Conservation (phyloP, 2,888 invertebrate genomes). For the Brenthis daphne region DNA sequence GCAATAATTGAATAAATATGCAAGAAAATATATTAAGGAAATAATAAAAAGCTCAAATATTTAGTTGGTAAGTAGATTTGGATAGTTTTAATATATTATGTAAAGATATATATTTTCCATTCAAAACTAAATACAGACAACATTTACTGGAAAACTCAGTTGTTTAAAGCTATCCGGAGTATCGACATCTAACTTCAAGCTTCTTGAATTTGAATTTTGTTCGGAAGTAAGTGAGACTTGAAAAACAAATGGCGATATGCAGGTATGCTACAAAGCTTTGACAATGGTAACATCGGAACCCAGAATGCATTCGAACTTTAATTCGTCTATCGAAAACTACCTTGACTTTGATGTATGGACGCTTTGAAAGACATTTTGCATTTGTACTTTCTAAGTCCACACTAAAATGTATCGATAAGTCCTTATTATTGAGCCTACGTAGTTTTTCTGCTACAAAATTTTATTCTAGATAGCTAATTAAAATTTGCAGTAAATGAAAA, state of each 20-base stretch:
- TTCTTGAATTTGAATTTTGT: constrained; percentile 62
- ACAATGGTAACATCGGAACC: constrained; percentile 46
- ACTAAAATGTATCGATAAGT: not conserved
- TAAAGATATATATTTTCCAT: not conserved
- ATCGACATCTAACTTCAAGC: constrained; percentile 42
- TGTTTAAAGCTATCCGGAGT: not conserved
- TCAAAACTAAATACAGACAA: not conserved
- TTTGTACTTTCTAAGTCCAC: not conserved
- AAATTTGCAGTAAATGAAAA: too few relatives aligned
- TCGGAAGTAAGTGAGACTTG: constrained; percentile 58
- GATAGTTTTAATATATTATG: too few relatives aligned
- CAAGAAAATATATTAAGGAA: too few relatives aligned
- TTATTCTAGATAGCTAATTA: too few relatives aligned
- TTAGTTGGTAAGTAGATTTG: too few relatives aligned
- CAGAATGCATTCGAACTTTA: constrained; percentile 49
- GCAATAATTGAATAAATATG: too few relatives aligned
- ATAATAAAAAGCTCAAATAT: too few relatives aligned
- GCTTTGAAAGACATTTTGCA: constrained; percentile 30
- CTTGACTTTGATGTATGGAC: constrained; percentile 34
- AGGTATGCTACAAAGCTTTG: constrained; percentile 69
- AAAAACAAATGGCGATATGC: constrained; percentile 70
- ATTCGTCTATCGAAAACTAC: constrained; percentile 48
- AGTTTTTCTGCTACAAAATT: too few relatives aligned
- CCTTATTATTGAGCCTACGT: too few relatives aligned
- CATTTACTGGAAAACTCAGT: not conserved